Evolutionary conservation across 2,888 invertebrate species (phyloP), one percentile per base, ranked within the genome.

Genomic region (Amiota mariae): DNA sequence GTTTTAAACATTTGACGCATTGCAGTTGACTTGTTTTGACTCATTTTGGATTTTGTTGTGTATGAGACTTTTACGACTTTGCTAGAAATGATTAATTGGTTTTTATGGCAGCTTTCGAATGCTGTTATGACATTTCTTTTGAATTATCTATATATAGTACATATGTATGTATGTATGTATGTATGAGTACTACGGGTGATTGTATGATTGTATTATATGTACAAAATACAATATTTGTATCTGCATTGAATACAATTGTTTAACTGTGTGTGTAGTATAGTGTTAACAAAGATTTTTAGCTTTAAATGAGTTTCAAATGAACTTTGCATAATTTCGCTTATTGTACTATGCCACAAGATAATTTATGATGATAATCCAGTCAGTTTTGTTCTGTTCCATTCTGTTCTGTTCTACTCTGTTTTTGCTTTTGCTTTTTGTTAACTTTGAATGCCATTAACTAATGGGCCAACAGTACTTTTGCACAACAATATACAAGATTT

Each of bases 391-490:
- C 54, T n/a, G 13, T 2, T 24, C 36, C 1, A 6, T 12, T 51
- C 54, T 51, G 13, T 2, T 24, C 36, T 6, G 36, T 12, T 51
- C 54, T 51, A 6, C 12, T 51, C 12, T 51, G n/a, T 11, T 51
- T 51, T 51, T 51, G 4, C 54, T n/a, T n/a, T n/a, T n/a, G n/a
- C n/a, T n/a, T 57, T 57, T 57, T 13, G 18, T 10, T 15, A 18
- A 57, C 57, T 18, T 57, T 18, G 24, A 24, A n/a, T 63, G 64
- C 67, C 70, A 71, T 71, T 71, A 76, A 77, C 78, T 81, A 82
- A 84, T 82, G 81, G 75, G 77, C 73, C 80, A 81, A 84, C 76
- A 84, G 36, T 36, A 36, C 80, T 83, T 78, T 81, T 67, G 15
- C n/a, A n/a, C 12, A 8, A 54, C 1, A 54, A 54, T 4, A 6